Evolutionary conservation across 2,113 vertebrate species (phyloP).

Genomic region (Motacilla alba): DNA sequence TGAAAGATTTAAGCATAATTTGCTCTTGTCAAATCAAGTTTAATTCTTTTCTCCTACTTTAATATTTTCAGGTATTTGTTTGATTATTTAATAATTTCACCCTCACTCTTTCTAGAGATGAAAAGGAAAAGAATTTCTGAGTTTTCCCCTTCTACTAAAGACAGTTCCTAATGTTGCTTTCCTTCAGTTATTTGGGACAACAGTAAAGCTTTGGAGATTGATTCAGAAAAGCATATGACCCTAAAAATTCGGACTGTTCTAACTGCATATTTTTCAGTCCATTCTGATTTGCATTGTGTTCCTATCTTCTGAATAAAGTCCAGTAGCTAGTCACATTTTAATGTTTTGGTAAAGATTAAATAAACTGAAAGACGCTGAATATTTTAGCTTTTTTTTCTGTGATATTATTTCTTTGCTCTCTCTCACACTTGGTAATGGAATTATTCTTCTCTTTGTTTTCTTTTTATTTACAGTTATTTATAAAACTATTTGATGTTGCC

Average conservation of each 20-base stretch:
- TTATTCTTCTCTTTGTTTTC: constrained; percentile 5
- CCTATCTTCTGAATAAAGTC: neutral
- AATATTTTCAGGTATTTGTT: neutral
- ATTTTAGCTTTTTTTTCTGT: neutral
- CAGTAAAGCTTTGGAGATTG: neutral
- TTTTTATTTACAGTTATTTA: neutral
- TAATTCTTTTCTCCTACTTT: neutral
- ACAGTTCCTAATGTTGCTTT: neutral
- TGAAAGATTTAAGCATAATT: neutral
- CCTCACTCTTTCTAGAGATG: neutral
- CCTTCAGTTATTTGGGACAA: neutral
- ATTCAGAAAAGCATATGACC: neutral
- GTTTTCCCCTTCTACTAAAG: neutral
- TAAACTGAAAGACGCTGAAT: neutral
- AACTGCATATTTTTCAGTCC: neutral
- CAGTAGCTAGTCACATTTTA: neutral
- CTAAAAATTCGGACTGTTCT: neutral
- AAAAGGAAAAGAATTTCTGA: neutral
- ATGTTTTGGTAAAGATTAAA: neutral
- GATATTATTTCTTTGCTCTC: neutral
- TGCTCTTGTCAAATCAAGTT: neutral
- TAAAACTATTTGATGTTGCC: neutral
- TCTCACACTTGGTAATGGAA: neutral
- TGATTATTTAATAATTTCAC: neutral
- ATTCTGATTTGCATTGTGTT: neutral